Evolutionary conservation across 1,140 invertebrate species (phyloP).

Genomic region (Proctacanthus coquilletti): DNA sequence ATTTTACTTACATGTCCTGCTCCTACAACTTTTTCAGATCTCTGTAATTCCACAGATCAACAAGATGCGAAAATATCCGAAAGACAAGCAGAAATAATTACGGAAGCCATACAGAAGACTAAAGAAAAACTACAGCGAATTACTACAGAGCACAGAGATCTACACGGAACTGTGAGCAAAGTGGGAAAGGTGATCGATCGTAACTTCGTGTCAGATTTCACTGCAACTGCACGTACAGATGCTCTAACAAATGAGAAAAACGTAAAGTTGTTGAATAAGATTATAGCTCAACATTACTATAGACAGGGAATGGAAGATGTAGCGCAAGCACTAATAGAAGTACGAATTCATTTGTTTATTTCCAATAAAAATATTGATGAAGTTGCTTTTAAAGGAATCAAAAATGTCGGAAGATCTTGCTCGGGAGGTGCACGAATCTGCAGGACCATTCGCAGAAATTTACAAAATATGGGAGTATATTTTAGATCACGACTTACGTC

Average conservation of each 20-base stretch:
- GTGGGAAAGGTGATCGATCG: conserved; percentile 93
- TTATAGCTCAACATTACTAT: conserved; percentile 94
- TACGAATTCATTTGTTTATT: conserved; percentile 20
- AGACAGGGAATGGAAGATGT: conserved; percentile 84
- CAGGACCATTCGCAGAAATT: conserved; percentile 71
- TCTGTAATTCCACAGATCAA: conserved; percentile 2
- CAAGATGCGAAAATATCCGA: conserved; percentile 34
- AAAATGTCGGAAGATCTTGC: conserved; percentile 49
- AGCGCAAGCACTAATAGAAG: conserved; percentile 60
- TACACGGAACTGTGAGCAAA: conserved; percentile 75
- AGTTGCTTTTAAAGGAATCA: conserved; percentile 44
- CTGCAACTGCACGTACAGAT: conserved; percentile 71
- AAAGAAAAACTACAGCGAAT: conserved; percentile 59
- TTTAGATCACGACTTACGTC: conserved; percentile 56
- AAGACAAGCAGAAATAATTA: conserved; percentile 47
- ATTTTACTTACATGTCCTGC: background rate
- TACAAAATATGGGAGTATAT: conserved; percentile 72
- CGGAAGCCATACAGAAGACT: conserved; percentile 50
- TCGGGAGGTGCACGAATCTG: conserved; percentile 31
- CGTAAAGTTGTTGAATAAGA: conserved; percentile 71
- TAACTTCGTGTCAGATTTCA: conserved; percentile 86
- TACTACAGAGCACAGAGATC: conserved; percentile 60
- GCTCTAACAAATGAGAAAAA: conserved; percentile 68
- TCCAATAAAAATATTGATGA: too few species aligned
- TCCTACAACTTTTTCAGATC: background rate